Conservation (phyloP, 2,888 invertebrate species). For the Apantesis nais region DNA sequence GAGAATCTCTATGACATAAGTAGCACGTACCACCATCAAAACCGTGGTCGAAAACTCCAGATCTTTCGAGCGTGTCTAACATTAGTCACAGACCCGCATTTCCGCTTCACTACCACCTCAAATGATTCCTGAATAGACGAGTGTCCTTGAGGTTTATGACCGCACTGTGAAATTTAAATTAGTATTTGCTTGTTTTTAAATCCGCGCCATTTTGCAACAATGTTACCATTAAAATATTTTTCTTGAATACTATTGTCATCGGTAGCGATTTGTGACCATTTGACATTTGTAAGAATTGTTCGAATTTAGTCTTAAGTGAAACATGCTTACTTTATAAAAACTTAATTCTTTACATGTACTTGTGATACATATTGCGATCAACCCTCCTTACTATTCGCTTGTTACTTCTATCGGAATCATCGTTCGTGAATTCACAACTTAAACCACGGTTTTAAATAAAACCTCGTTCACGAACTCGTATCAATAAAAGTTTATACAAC, state of each 20-base stretch:
- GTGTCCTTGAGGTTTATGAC: conserved; percentile 51
- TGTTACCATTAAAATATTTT: neutral
- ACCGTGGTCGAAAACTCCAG: conserved; percentile 25
- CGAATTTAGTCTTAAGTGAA: neutral
- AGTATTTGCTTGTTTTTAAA: conserved; percentile 42
- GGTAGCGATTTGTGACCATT: neutral
- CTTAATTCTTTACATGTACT: neutral
- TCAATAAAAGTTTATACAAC: neutral
- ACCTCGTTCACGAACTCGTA: neutral
- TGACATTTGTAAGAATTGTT: neutral
- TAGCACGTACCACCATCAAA: neutral
- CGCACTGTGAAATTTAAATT: conserved; percentile 52
- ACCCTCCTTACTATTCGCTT: neutral
- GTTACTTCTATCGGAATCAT: too few species aligned
- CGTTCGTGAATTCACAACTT: neutral
- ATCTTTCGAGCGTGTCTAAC: conserved; percentile 48
- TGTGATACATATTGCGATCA: neutral
- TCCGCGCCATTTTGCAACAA: conserved; percentile 19
- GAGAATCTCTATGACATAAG: neutral
- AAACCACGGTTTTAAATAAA: neutral
- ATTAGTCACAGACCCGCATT: conserved; percentile 57
- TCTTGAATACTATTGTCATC: neutral
- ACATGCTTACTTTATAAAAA: neutral
- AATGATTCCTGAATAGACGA: conserved; percentile 43
- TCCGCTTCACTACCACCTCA: conserved; percentile 51